These are phyloP conservation scores for Rhinolophus ferrumequinum DNA, from an alignment of 2,113 vertebrate species.

Conservation along the genomic window DNA sequence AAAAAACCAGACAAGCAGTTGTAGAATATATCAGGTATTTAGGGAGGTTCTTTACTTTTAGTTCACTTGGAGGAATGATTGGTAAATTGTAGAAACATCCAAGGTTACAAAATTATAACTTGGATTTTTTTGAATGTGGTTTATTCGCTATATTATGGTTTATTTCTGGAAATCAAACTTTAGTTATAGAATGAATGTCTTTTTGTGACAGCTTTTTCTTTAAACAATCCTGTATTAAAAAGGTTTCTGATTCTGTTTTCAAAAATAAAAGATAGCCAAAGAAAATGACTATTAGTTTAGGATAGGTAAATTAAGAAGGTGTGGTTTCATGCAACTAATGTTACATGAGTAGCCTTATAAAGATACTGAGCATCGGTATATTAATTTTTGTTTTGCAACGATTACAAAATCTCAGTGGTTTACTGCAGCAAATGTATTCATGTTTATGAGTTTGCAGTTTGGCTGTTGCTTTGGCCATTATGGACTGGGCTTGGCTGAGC, in stretches of 20 bases:
- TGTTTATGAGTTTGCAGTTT: neutral
- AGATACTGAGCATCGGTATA: neutral
- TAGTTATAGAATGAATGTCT: conserved; percentile 10
- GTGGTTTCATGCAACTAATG: neutral
- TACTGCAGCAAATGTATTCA: neutral
- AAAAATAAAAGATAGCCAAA: neutral
- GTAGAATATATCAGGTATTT: neutral
- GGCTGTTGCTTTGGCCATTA: neutral
- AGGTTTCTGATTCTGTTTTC: neutral
- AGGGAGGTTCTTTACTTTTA: neutral
- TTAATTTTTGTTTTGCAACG: neutral
- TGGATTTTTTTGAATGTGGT: neutral
- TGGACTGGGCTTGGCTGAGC: neutral
- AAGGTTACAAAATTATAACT: neutral
- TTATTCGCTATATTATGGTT: neutral
- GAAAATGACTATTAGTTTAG: neutral
- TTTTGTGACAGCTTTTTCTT: neutral
- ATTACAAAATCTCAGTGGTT: neutral
- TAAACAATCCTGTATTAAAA: neutral
- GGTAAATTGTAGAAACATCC: neutral
- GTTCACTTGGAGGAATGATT: neutral
- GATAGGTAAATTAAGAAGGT: neutral
- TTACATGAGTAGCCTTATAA: neutral
- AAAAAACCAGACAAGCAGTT: neutral
- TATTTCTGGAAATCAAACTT: neutral